Evolutionary conservation across 2,113 vertebrate species (phyloP), one percentile per base, ranked within the genome.

Genomic region (Alaudala cheleensis): DNA sequence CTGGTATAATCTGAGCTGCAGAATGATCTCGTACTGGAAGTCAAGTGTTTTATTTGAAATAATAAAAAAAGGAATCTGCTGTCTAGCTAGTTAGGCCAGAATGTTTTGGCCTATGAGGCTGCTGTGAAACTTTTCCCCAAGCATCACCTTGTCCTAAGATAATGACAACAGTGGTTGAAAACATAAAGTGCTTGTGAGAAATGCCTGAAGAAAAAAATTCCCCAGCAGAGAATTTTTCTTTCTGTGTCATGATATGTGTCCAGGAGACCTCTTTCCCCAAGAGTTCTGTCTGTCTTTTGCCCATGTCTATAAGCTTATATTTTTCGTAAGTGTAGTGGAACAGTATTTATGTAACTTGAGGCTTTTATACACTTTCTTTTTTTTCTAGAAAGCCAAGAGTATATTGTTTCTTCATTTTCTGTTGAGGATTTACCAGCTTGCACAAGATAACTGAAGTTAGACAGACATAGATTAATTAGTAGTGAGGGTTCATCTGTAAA

Each of bases 331-430:
- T 91, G 66, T 81, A 95, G 62, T 95, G 62, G 93, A 97, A 93
- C 69, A 67, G 54, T 96, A 82, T 97, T 97, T 97, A 89, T 89
- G 87, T 96, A 97, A 96, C 94, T 42, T 86, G 79, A 90, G 95
- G 61, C 95, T 93, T 96, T 96, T 96, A 93, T 70, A 70, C 84
- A 60, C 44, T 49, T 92, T 49, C 91, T 14, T 28, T 28, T 47
- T 42, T 23, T 10, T 96, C 92, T 93, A 91, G 93, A 95, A 94
- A 90, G 90, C 71, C 74, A 95, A 87, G 81, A 76, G 61, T 78
- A 42, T 92, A 89, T 80, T 93, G 54, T 96, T 97, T 97, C 64
- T 91, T 97, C 83, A 90, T 96, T 97, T 97, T 95, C 84, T 96
- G 76, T 93, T 93, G 81, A 95, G 78, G 86, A 96, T 96, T 96